Evolutionary conservation across 2,797 vertebrate species (phyloP).

Genomic region (Erethizon dorsatum): DNA sequence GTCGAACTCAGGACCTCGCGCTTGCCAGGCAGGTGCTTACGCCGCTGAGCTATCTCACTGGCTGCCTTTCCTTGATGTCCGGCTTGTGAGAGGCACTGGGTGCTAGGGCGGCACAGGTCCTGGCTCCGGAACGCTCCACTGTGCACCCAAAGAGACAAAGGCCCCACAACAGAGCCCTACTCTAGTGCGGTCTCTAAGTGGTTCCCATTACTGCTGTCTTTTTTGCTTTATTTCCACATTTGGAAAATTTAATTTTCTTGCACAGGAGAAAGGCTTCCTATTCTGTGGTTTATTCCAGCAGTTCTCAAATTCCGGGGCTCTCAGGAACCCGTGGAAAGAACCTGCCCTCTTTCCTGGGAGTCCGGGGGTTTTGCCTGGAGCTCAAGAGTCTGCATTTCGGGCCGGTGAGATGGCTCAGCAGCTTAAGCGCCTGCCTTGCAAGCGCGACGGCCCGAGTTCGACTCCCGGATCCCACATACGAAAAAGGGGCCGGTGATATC

Average conservation of each 20-base stretch:
- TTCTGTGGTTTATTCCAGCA: background rate
- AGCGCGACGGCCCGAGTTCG: too few species aligned
- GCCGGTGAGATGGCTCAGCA: too few species aligned
- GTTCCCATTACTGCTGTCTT: background rate
- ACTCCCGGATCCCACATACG: too few species aligned
- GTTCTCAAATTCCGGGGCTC: background rate
- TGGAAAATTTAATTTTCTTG: background rate
- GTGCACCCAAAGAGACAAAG: background rate
- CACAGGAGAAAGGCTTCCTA: too few species aligned
- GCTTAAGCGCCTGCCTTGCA: too few species aligned
- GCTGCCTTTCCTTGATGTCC: background rate
- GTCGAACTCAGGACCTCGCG: too few species aligned
- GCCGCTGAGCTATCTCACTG: too few species aligned
- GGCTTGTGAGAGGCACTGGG: background rate
- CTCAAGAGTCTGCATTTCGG: too few species aligned
- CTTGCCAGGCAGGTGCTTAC: too few species aligned
- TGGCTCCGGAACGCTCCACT: background rate
- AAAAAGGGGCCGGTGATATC: too few species aligned
- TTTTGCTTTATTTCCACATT: background rate
- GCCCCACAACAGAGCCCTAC: too few species aligned
- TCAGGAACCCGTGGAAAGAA: background rate
- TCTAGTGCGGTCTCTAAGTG: rapidly evolving
- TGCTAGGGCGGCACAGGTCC: background rate
- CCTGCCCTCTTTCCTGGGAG: background rate
- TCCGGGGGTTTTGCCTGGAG: background rate